These are phyloP conservation scores for Corythornis cristatus DNA, from an alignment of 2,113 vertebrate species.

Conservation along the genomic window DNA sequence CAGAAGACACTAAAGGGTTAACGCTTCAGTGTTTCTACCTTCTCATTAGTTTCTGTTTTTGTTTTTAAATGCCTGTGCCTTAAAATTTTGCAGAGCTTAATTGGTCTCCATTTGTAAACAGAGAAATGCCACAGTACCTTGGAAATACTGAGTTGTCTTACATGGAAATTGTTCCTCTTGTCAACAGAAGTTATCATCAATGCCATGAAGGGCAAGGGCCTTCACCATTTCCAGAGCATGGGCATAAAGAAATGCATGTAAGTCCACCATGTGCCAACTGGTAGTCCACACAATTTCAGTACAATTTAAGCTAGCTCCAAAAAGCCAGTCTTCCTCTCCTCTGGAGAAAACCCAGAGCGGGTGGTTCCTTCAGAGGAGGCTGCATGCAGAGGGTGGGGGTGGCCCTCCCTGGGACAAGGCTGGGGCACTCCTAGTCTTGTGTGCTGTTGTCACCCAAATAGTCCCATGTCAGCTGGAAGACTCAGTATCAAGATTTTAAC, in stretches of 20 bases:
- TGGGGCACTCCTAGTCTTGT: neutral
- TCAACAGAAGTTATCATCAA: neutral
- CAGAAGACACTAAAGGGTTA: constrained; percentile 27
- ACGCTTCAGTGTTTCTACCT: neutral
- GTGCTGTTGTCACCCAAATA: neutral
- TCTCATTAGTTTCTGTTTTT: neutral
- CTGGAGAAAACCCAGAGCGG: neutral
- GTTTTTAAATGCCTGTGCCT: neutral
- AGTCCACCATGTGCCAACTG: rapidly evolving
- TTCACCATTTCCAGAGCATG: neutral
- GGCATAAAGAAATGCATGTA: neutral
- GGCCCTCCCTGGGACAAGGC: neutral
- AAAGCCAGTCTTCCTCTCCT: neutral
- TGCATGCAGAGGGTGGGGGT: neutral
- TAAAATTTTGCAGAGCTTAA: neutral
- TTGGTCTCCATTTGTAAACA: neutral
- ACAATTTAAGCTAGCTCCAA: neutral
- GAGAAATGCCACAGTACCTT: neutral
- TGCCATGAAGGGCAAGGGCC: neutral
- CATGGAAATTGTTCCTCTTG: neutral
- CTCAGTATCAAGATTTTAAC: neutral
- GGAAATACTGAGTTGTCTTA: neutral
- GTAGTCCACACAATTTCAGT: neutral
- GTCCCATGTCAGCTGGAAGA: neutral
- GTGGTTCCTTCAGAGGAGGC: neutral